Base-by-base conservation (phyloP, 2,888 invertebrate species). In the Coelopa pilipes region DNA sequence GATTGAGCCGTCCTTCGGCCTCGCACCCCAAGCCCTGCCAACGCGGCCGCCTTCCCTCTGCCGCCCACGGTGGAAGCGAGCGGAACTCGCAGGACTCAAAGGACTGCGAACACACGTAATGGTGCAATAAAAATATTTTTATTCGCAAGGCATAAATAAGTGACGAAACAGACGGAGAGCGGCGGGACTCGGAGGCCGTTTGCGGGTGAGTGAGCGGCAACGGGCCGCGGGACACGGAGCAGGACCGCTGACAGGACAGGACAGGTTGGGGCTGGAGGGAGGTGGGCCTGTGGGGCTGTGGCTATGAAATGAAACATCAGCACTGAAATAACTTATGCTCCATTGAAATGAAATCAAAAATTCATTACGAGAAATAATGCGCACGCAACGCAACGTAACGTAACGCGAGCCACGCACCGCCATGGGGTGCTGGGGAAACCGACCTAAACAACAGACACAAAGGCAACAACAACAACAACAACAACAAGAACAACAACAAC, bases 281-380 rank as follows among this genome's bases (percentile, higher is more conserved):
- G 12, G 24, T 13, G 13, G 13, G 46, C 45, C 17, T 10, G 15
- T 34, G 34, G 34, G 7, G 34, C 34, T 7, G 4, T 34, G 34
- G 34, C 66, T 19, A 50, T 47, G 66, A 49, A 66, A 66, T 47
- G 66, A 66, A 66, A 57, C 69, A 57, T 69, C 57, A 68, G 67
- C 67, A 21, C 69, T 17, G 45, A 34, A 57, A 68, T 70, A 59
- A 62, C 49, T 50, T 50, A 49, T 70, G 70, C 50, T 47, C 45
- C 70, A 70, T 70, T 63, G 70, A 70, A 62, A 53, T 70, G 46
- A 63, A 70, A 62, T 70, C 70, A 70, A 70, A 70, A 70, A 70
- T 70, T 70, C 70, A 70, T 70, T 70, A 70, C 70, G 63, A 62
- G 34, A 45, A 17, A 34, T 66, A 21, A 60, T 50, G 63, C 34